Conservation (phyloP, 2,113 vertebrate genomes). For the Noctilio leporinus region DNA sequence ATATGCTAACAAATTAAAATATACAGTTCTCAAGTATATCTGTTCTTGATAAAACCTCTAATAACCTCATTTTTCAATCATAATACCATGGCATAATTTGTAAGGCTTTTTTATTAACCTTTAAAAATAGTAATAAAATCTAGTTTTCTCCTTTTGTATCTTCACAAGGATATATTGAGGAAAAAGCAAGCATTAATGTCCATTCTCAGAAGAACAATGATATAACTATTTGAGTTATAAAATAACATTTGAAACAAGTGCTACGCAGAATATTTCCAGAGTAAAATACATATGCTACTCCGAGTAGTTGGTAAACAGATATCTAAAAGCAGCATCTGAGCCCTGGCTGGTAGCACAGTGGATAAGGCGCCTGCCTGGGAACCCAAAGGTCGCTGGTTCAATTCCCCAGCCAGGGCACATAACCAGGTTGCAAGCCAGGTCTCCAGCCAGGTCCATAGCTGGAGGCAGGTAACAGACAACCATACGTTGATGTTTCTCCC, state of each 20-base stretch:
- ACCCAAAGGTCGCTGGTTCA: too few species aligned
- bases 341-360: too few species aligned
- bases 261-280: not conserved
- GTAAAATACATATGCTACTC: not conserved
- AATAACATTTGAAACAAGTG: not conserved
- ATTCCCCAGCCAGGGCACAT: too few species aligned
- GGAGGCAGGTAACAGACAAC: too few species aligned
- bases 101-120: not conserved
- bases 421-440: too few species aligned
- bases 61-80: constrained; percentile 29
- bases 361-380: too few species aligned
- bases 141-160: not conserved
- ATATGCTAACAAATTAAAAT: constrained; percentile 14
- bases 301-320: not conserved
- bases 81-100: not conserved
- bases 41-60: constrained; percentile 15
- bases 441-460: too few species aligned
- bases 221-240: constrained; percentile 20
- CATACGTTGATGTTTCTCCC: too few species aligned
- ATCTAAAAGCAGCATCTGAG: constrained; percentile 1
- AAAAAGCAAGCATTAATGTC: not conserved
- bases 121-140: not conserved
- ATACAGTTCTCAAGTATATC: not conserved
- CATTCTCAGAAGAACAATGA: constrained; percentile 26
- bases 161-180: not conserved